A percentile compares a stretch with the other conserved stretches of the same genome.
Evolutionary conservation across 2,888 invertebrate species (phyloP).

Genomic region (Tinea pellionella): DNA sequence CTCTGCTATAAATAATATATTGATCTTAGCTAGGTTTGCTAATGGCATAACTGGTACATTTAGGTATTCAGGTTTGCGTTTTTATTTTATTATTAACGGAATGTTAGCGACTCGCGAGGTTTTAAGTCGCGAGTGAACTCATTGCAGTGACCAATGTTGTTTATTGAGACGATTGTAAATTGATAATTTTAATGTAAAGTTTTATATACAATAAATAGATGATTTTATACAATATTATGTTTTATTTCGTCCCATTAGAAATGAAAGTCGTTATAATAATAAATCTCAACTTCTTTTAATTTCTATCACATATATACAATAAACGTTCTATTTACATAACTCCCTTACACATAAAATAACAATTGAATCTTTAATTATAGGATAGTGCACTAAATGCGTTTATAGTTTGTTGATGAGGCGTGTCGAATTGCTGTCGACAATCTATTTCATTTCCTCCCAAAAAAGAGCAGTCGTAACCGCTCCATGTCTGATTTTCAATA

Average conservation of each 20-base stretch:
- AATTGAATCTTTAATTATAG: constrained; percentile 18
- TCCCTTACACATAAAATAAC: constrained; percentile 29
- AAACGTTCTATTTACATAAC: constrained; percentile 27
- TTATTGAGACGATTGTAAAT: constrained; percentile 63
- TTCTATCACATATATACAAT: constrained; percentile 20
- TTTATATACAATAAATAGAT: constrained; percentile 70
- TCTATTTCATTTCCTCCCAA: constrained; percentile 35
- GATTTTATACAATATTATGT: constrained; percentile 58
- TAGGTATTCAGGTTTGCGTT: background rate
- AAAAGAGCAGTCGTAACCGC: constrained; percentile 47
- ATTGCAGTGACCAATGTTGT: constrained; percentile 67
- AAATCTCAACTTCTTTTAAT: background rate
- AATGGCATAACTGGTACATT: background rate
- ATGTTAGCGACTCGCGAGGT: background rate
- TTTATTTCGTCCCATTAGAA: constrained; percentile 21
- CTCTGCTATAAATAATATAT: background rate
- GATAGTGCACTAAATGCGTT: constrained; percentile 45
- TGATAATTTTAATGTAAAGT: constrained; percentile 67
- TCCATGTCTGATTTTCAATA: constrained; percentile 46
- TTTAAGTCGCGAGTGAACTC: constrained; percentile 28
- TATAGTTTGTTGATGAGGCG: constrained; percentile 39
- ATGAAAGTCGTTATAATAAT: background rate
- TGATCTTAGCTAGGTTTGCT: constrained; percentile 1
- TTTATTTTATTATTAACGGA: background rate
- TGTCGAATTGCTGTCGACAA: constrained; percentile 50